These are phyloP conservation scores for Drosophila serrata DNA, from an alignment of 1,140 invertebrate genomes.

Conservation along the genomic window DNA sequence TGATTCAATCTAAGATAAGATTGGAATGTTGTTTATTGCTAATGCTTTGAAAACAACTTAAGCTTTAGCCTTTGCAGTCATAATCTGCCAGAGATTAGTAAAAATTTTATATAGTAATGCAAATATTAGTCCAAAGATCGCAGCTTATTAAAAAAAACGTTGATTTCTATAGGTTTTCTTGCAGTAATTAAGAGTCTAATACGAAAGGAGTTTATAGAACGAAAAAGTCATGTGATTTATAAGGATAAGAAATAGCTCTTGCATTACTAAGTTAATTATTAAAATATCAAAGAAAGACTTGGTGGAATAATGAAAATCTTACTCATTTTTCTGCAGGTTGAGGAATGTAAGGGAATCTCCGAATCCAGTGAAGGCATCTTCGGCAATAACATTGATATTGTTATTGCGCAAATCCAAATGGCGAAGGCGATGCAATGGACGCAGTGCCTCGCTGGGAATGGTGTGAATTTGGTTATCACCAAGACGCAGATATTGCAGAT, in stretches of 20 bases:
- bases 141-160: background rate
- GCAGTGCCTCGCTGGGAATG: conserved; percentile 93
- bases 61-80: background rate
- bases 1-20: background rate
- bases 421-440: conserved; percentile 92
- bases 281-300: background rate
- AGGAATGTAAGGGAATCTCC: conserved; percentile 96
- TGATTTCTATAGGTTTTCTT: background rate
- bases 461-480: conserved; percentile 94
- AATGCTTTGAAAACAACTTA: background rate
- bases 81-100: background rate
- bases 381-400: conserved; percentile 92
- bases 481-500: conserved; percentile 94
- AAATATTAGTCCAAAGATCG: background rate
- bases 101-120: background rate
- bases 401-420: conserved; percentile 95
- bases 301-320: conserved; percentile 77
- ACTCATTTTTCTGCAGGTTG: conserved; percentile 96
- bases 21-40: background rate
- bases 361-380: conserved; percentile 95
- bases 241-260: accelerated
- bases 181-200: background rate
- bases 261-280: background rate
- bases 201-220: too few species aligned
- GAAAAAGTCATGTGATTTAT: background rate